Evolutionary conservation across 2,888 invertebrate species (phyloP).

Genomic region (Hydrotaea diabolus): DNA sequence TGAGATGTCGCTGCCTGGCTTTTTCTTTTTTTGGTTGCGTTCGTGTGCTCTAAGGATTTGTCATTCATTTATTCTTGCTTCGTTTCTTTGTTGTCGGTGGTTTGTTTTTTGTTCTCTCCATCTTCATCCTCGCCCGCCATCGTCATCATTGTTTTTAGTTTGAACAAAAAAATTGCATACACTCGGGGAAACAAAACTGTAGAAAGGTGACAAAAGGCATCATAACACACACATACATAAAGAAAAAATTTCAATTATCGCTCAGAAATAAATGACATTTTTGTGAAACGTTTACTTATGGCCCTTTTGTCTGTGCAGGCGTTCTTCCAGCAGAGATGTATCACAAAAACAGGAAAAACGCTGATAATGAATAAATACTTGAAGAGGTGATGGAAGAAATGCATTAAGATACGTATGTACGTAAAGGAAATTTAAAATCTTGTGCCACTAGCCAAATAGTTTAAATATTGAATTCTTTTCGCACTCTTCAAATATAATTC

Average conservation of each 20-base stretch:
- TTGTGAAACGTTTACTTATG: slow-evolving; percentile 16
- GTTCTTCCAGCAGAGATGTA: too few species aligned
- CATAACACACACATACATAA: background rate
- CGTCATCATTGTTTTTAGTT: slow-evolving; percentile 33
- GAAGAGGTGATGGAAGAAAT: too few species aligned
- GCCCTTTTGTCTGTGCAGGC: too few species aligned
- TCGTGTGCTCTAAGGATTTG: slow-evolving; percentile 29
- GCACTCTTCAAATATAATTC: too few species aligned
- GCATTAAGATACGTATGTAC: too few species aligned
- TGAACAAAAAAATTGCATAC: background rate
- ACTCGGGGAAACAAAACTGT: slow-evolving; percentile 9
- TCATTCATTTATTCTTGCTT: background rate
- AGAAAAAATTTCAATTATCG: slow-evolving; percentile 29
- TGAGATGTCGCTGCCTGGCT: too few species aligned
- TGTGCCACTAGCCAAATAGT: too few species aligned
- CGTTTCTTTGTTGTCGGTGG: background rate
- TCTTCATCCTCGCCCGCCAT: slow-evolving; percentile 19
- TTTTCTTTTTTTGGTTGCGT: background rate
- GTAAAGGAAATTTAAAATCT: too few species aligned
- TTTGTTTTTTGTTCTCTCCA: background rate
- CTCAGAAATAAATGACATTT: slow-evolving; percentile 20
- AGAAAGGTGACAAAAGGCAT: background rate
- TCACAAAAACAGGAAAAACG: too few species aligned
- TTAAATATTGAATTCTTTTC: too few species aligned
- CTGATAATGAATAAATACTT: too few species aligned